Evolutionary conservation across 2,797 vertebrate species (phyloP).

Genomic region (Hydrophis major): DNA sequence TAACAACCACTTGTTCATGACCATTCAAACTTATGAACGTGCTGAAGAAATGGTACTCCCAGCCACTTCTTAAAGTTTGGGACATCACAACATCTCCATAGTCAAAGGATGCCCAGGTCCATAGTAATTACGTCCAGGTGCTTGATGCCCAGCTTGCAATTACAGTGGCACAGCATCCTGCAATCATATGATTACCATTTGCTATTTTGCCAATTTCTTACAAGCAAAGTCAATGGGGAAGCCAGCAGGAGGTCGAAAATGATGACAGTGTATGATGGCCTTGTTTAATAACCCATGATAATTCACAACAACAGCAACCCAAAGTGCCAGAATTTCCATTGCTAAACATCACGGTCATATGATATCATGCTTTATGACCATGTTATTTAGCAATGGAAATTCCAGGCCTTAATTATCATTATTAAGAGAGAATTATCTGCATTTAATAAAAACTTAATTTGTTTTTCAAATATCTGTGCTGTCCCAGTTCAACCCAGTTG

Average conservation of each 20-base stretch:
- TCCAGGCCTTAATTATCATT: neutral
- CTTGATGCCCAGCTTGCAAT: neutral
- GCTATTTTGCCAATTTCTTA: no score
- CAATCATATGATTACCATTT: neutral
- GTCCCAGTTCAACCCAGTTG: neutral
- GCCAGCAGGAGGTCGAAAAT: neutral
- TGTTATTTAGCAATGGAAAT: neutral
- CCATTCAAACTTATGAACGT: neutral
- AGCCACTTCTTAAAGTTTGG: neutral
- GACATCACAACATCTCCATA: no score
- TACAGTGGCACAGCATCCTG: neutral
- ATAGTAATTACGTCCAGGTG: neutral
- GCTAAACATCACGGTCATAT: neutral
- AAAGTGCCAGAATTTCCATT: neutral
- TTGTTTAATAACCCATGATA: neutral
- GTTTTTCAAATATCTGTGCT: neutral
- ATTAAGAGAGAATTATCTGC: neutral
- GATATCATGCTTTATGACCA: neutral
- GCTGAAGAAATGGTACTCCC: neutral
- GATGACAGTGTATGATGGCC: neutral
- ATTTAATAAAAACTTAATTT: neutral
- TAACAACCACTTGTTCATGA: neutral
- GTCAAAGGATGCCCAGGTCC: neutral
- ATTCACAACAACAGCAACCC: neutral
- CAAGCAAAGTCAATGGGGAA: no score